A percentile compares a stretch with the other conserved stretches of the same genome.
phyloP scores from a whole-genome alignment of 2,113 vertebrate species.

The Rhodinocichla rosea region DNA sequence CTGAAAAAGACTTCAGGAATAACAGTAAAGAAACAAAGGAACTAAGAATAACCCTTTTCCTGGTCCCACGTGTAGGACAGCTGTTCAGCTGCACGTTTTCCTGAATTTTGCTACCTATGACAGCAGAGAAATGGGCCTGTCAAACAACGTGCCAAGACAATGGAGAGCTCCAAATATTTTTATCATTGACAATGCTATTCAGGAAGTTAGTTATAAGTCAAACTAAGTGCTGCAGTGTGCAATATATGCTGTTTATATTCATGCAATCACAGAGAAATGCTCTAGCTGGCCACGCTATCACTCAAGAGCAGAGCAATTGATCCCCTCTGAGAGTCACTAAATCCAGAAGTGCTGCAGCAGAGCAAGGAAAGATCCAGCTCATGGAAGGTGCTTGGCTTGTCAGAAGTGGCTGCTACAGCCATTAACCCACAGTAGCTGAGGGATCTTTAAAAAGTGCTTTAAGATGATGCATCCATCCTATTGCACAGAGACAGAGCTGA shows the following conservation, averaged over 20 bases:
- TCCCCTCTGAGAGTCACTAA: background rate
- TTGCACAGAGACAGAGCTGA: background rate
- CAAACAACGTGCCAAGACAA: background rate
- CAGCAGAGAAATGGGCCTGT: background rate
- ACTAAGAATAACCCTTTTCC: background rate
- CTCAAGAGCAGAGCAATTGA: background rate
- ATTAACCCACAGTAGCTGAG: background rate
- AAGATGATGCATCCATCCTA: background rate
- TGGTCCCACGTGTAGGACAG: background rate
- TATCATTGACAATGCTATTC: background rate
- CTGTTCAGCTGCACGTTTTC: background rate
- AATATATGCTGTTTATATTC: background rate
- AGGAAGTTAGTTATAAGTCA: background rate
- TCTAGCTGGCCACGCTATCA: background rate
- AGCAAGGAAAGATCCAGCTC: background rate
- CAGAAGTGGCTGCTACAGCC: background rate
- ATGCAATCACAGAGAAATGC: background rate
- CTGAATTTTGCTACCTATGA: constrained; percentile 4
- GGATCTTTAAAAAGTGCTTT: background rate
- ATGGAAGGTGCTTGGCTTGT: background rate
- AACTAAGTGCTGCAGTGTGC: background rate
- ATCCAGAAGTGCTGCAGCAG: background rate
- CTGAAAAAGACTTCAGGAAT: background rate
- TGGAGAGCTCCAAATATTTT: background rate
- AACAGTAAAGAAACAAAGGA: background rate